Evolutionary conservation across 2,797 vertebrate genomes (phyloP), one percentile per base, ranked within the genome.

Genomic region (Silurus lanzhouensis): DNA sequence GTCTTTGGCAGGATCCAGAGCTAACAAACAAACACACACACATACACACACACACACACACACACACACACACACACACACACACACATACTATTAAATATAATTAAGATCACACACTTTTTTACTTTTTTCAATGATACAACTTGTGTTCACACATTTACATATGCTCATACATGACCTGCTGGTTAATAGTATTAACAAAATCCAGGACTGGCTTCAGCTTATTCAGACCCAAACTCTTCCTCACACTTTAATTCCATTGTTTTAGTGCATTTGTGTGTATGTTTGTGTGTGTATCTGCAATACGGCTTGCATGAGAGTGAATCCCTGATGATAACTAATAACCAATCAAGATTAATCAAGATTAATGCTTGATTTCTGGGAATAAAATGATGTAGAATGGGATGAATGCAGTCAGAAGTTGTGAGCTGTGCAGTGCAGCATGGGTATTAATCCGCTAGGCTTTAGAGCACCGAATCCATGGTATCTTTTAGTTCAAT

Each of bases 1-100:
- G 92, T 99, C 97, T 95, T 96, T 98, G 91, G 96, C 93, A 46
- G 97, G 96, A 95, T 99, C 97, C 90, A 99, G 94, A 92, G 94
- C 96, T 97, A 89, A 88, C 66, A 80, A 17, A 74, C 67, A 66
- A 55, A 79, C 19, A 76, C 46, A 81, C 60, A 84, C 71, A 85
- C 22, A 79, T 38, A 58, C 60, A 27, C 27, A 27, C 27, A 27
- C 27, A 27, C 27, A 27, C 27, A 27, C 27, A 27, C 27, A 27
- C 27, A 27, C 27, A 27, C 27, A 27, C 27, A 27, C 27, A 27
- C 27, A 27, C 27, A 27, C 27, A 27, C 27, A 27, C 31, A 76
- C 67, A 68, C 66, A 88, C 71, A 85, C 22, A 79, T 52, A 58
- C 60, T 38, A 38, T 38, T 38, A 38, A 52, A 52, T 52, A 10